These are phyloP conservation scores for Dascyllus trimaculatus DNA, from an alignment of 2,113 vertebrate genomes.

Conservation along the genomic window DNA sequence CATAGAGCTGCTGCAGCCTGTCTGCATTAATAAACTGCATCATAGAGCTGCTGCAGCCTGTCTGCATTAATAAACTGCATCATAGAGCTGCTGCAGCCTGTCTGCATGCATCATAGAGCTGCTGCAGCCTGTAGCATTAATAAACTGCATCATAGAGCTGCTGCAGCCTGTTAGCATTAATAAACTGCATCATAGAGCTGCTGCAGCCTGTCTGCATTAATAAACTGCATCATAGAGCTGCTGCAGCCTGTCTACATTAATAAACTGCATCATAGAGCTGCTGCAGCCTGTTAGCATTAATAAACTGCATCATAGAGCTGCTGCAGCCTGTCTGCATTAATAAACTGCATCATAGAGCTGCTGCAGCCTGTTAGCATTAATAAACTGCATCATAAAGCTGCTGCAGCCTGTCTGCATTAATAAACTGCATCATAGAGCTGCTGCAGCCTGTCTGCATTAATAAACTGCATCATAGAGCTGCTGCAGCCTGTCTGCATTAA, in stretches of 20 bases:
- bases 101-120: constrained; percentile 18
- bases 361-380: constrained; percentile 30
- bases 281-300: constrained; percentile 30
- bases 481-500: neutral
- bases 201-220: neutral
- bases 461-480: too few species aligned
- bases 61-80: neutral
- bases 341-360: constrained; percentile 32
- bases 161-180: neutral
- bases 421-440: constrained; percentile 32
- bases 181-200: constrained; percentile 21
- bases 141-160: constrained; percentile 24
- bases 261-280: constrained; percentile 32
- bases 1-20: constrained; percentile 9
- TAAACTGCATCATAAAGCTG: too few species aligned
- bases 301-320: too few species aligned
- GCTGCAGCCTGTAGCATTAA: neutral
- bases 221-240: constrained; percentile 21
- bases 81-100: constrained; percentile 9
- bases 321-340: neutral
- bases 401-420: neutral
- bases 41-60: constrained; percentile 9
- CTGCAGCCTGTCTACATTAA: neutral
- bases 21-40: neutral
- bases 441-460: constrained; percentile 31